Conservation (phyloP, 2,113 vertebrate species). For the Pelecanoides urinatrix region DNA sequence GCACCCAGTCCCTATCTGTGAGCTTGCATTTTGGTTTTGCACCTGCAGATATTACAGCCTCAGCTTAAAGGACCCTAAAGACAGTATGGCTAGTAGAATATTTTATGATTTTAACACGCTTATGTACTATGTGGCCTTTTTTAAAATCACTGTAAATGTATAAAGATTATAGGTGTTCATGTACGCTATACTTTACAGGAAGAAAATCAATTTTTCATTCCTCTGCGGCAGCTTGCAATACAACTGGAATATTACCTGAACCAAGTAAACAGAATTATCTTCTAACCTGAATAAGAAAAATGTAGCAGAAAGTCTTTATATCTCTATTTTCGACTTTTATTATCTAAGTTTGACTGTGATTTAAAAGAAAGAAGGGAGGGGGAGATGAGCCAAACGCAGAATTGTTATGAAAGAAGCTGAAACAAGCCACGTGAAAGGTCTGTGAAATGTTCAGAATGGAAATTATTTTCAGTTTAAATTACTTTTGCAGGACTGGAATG, state of each 20-base stretch:
- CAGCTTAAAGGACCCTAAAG: not conserved
- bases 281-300: conserved; percentile 52
- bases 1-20: accelerated
- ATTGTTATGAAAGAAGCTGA: not conserved
- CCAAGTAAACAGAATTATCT: conserved; percentile 73
- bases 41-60: not conserved
- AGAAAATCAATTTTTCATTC: conserved; percentile 75
- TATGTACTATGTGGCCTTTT: not conserved
- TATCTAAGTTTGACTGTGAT: conserved; percentile 38
- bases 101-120: not conserved
- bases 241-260: conserved; percentile 64
- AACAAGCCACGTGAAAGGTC: not conserved
- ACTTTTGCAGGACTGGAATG: not conserved
- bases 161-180: conserved; percentile 10
- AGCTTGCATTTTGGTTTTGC: not conserved
- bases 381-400: conserved; percentile 17
- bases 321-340: conserved; percentile 43
- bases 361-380: conserved; percentile 15
- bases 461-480: conserved; percentile 59
- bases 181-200: not conserved
- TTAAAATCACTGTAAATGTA: conserved; percentile 20
- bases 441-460: conserved; percentile 27
- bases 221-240: conserved; percentile 35
- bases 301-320: conserved; percentile 53
- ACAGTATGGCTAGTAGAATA: not conserved